phyloP scores from a whole-genome alignment of 1,140 invertebrate genomes.

The Lasaia peninsularis region DNA sequence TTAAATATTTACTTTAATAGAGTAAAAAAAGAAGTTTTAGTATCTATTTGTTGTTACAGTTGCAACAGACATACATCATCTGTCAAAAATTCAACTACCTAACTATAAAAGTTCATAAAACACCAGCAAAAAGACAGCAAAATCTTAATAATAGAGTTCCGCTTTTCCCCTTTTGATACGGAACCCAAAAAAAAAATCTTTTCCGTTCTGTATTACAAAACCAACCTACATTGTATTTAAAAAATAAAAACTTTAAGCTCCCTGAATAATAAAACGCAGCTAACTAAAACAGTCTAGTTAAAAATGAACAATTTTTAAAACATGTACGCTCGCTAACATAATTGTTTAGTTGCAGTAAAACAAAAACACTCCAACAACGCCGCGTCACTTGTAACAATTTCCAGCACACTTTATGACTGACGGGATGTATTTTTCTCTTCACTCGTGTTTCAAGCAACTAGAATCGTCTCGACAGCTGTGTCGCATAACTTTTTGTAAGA shows the following conservation, averaged over 20 bases:
- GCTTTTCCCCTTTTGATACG: too few species aligned
- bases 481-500: conserved; percentile 23
- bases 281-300: neutral
- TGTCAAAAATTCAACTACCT: too few species aligned
- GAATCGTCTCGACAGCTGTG: conserved; percentile 35
- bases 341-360: conserved; percentile 29
- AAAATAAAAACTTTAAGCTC: neutral
- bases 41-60: too few species aligned
- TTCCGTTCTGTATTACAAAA: too few species aligned
- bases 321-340: conserved; percentile 15
- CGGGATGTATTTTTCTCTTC: conserved; percentile 27
- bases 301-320: conserved; percentile 14
- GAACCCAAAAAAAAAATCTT: too few species aligned
- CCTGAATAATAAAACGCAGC: neutral
- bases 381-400: conserved; percentile 15
- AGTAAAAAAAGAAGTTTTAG: too few species aligned
- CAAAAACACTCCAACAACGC: conserved; percentile 23
- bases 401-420: conserved; percentile 23
- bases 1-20: too few species aligned
- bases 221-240: too few species aligned
- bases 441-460: conserved; percentile 23
- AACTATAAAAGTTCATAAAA: too few species aligned
- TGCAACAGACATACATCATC: too few species aligned
- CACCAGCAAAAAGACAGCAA: too few species aligned
- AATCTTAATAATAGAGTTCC: too few species aligned